A percentile compares a stretch with the other conserved stretches of the same genome.
phyloP scores from a whole-genome alignment of 1,140 invertebrate genomes.

The Lamellibrachia luymesi region DNA sequence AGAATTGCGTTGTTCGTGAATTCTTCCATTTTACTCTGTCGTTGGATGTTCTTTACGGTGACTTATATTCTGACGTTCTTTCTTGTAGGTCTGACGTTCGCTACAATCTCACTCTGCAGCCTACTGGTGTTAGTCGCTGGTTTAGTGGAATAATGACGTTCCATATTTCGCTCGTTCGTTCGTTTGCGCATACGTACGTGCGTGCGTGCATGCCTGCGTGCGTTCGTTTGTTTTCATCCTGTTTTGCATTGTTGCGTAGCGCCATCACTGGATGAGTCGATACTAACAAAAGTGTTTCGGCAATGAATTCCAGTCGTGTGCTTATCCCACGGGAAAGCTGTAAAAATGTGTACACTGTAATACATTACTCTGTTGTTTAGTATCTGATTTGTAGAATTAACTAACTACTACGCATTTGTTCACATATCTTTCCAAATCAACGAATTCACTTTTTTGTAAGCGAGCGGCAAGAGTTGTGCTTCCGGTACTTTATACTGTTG shows the following conservation, averaged over 20 bases:
- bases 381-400: background rate
- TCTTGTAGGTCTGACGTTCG: background rate
- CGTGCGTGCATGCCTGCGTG: too few relatives aligned
- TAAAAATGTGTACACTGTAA: background rate
- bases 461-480: too few relatives aligned
- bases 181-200: background rate
- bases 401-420: too few relatives aligned
- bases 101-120: background rate
- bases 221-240: background rate
- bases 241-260: background rate
- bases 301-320: background rate
- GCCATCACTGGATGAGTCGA: background rate
- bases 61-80: background rate
- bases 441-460: too few relatives aligned
- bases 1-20: background rate
- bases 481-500: too few relatives aligned
- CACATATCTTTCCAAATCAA: too few relatives aligned
- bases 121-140: background rate
- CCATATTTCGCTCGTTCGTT: background rate
- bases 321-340: background rate
- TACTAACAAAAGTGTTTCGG: background rate
- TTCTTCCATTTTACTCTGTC: background rate
- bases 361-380: background rate
- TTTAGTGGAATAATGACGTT: background rate
- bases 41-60: too few relatives aligned